A percentile compares a stretch with the other conserved stretches of the same genome.
Evolutionary conservation across 2,113 vertebrate species (phyloP).

Genomic region (Gopherus evgoodei): DNA sequence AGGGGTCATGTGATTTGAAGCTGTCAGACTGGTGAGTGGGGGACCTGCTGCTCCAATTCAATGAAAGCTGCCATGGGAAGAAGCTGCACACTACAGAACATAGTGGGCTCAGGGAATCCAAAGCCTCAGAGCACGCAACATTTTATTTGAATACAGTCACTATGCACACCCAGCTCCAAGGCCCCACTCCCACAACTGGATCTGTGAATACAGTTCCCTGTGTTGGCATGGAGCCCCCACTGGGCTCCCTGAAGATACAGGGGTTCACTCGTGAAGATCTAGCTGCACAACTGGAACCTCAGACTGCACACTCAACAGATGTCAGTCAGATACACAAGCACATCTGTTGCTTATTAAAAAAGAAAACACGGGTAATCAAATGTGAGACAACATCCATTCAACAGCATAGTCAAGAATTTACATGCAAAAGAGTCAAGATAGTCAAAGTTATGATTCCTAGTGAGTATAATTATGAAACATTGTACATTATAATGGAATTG

Average conservation of each 20-base stretch:
- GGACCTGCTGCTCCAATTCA: background rate
- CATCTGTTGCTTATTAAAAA: accelerated
- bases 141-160: background rate
- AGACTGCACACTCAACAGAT: background rate
- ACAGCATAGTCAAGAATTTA: background rate
- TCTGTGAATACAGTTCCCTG: too few species aligned
- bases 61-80: background rate
- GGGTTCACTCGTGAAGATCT: background rate
- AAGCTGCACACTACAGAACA: background rate
- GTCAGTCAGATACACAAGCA: accelerated
- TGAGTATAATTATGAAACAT: background rate
- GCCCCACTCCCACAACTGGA: background rate
- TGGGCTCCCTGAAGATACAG: background rate
- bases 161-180: accelerated
- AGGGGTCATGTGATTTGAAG: background rate
- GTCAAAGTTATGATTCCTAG: background rate
- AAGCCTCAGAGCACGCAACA: accelerated
- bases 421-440: background rate
- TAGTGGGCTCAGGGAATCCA: background rate
- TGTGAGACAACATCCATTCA: background rate
- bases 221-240: background rate
- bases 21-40: background rate
- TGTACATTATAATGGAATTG: background rate
- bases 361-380: background rate
- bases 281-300: background rate